phyloP scores from a whole-genome alignment of 2,888 invertebrate genomes.

The Thyatira batis region DNA sequence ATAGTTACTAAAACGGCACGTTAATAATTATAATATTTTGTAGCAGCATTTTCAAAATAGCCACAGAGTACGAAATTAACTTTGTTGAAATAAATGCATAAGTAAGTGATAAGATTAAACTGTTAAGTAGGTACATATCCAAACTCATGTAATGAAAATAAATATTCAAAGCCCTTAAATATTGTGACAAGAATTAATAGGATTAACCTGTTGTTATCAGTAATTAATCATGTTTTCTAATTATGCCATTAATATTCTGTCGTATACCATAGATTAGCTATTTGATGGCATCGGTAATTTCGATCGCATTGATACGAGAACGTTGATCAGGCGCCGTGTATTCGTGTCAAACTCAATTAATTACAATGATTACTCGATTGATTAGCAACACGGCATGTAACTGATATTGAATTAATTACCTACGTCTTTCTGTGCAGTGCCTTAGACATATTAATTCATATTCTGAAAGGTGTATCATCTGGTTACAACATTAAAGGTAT shows the following conservation, averaged over 20 bases:
- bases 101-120: too few species aligned
- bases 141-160: too few species aligned
- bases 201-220: background rate
- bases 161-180: too few species aligned
- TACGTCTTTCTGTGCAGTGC: constrained; percentile 30
- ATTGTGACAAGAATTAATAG: background rate
- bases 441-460: constrained; percentile 8
- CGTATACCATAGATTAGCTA: background rate
- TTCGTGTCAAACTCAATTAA: constrained; percentile 65
- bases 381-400: constrained; percentile 54
- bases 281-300: background rate
- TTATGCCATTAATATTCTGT: background rate
- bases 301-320: background rate
- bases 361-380: constrained; percentile 67
- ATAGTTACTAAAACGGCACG: too few species aligned
- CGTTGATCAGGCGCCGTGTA: constrained; percentile 16
- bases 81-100: too few species aligned
- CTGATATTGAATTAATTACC: constrained; percentile 59
- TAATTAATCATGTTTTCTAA: background rate
- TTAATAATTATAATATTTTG: too few species aligned
- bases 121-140: too few species aligned
- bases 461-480: background rate
- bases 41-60: too few species aligned
- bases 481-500: background rate
- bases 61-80: too few species aligned